A percentile compares a stretch with the other conserved stretches of the same genome.
Conservation (phyloP, 2,888 invertebrate genomes). For the Loripinus fragilis region DNA sequence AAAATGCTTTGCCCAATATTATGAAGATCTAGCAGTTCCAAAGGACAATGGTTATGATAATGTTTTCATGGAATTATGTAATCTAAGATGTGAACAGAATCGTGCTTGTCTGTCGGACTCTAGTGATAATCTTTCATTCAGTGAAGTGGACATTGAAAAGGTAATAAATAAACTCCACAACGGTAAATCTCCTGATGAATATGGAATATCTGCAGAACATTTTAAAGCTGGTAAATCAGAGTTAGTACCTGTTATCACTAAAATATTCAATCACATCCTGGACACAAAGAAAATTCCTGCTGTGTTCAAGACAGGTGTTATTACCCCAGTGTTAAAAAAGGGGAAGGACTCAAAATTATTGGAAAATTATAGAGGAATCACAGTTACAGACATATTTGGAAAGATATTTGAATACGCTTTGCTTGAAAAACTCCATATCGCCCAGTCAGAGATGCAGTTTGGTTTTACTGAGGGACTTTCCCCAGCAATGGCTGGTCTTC, state of each 20-base stretch:
- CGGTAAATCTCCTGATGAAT: background rate
- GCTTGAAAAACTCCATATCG: background rate
- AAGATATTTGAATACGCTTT: constrained; percentile 2
- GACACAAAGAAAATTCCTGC: background rate
- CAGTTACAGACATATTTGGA: background rate
- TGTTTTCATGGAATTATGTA: background rate
- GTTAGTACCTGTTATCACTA: background rate
- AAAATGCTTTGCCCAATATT: background rate
- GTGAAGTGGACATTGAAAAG: background rate
- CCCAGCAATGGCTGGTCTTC: background rate
- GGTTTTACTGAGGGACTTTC: background rate
- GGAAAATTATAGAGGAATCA: constrained; percentile 6
- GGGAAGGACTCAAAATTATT: background rate
- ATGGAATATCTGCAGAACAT: background rate
- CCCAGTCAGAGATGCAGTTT: background rate
- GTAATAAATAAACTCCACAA: background rate
- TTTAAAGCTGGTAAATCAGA: background rate
- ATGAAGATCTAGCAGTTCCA: background rate
- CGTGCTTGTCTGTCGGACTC: background rate
- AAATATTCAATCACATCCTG: background rate
- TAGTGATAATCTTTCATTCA: background rate
- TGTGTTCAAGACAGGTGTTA: background rate
- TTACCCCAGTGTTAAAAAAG: background rate
- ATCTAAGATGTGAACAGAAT: background rate
- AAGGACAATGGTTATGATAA: background rate